Evolutionary conservation across 2,113 vertebrate genomes (phyloP).

Genomic region (Thamnophis sirtalis): DNA sequence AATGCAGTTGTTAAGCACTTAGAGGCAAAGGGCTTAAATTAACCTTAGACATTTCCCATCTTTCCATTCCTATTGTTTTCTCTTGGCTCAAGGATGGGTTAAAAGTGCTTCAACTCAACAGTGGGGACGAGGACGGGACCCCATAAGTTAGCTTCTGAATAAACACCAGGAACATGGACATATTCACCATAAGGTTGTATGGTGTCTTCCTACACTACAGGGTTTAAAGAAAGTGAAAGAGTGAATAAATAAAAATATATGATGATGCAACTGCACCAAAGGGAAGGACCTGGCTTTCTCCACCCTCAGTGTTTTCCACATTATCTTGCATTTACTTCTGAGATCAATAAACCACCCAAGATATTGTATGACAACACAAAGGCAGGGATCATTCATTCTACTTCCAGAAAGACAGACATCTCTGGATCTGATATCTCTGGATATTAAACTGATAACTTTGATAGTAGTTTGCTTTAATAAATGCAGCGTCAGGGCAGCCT

Average conservation of each 20-base stretch:
- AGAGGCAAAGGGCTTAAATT: background rate
- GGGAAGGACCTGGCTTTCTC: background rate
- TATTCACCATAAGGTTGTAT: background rate
- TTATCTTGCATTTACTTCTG: background rate
- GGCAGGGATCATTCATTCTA: background rate
- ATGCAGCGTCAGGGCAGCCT: no score
- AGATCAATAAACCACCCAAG: background rate
- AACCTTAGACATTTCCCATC: background rate
- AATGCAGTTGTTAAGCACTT: constrained; percentile 4
- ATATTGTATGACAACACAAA: background rate
- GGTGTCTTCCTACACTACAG: background rate
- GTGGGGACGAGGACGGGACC: background rate
- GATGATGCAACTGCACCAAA: background rate
- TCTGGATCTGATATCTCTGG: background rate
- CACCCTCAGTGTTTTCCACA: background rate
- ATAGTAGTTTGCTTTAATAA: background rate
- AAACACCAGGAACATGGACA: background rate
- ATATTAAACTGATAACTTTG: background rate
- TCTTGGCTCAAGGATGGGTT: background rate
- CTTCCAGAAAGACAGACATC: background rate
- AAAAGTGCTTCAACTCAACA: background rate
- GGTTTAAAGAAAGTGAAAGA: background rate
- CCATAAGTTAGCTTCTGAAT: background rate
- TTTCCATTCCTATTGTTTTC: background rate
- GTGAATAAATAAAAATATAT: background rate